Evolutionary conservation across 2,797 vertebrate genomes (phyloP).

Genomic region (Austrolebias charrua): DNA sequence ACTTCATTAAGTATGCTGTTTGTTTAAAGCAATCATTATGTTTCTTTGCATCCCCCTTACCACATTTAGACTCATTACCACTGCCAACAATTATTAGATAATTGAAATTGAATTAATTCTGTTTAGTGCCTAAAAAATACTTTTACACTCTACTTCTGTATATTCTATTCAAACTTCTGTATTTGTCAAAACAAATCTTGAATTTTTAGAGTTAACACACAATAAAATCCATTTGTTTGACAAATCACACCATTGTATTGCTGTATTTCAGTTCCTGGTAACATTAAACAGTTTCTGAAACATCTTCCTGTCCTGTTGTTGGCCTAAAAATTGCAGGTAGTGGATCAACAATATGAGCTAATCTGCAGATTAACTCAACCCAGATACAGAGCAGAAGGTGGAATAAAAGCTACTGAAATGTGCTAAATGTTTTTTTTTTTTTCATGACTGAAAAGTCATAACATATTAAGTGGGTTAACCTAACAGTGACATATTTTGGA

Average conservation of each 20-base stretch:
- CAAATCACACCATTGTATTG: slow-evolving; percentile 22
- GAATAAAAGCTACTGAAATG: slow-evolving; percentile 15
- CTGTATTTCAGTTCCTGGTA: slow-evolving; percentile 10
- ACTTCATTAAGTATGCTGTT: too few relatives aligned
- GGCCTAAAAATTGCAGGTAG: slow-evolving; percentile 15
- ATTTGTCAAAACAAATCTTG: slow-evolving; percentile 2
- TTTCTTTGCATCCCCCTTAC: too few relatives aligned
- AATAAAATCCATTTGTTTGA: slow-evolving; percentile 19
- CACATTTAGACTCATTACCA: too few relatives aligned
- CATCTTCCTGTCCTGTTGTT: slow-evolving; percentile 8
- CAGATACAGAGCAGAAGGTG: neutral
- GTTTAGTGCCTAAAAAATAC: too few relatives aligned
- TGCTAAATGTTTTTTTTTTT: slow-evolving; percentile 25
- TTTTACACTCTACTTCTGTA: too few relatives aligned
- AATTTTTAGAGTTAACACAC: slow-evolving; percentile 4
- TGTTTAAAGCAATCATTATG: too few relatives aligned
- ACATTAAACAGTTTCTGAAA: slow-evolving; percentile 28
- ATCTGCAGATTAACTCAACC: slow-evolving; percentile 17
- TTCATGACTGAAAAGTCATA: slow-evolving; percentile 45
- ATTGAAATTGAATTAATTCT: too few relatives aligned
- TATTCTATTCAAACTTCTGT: too few relatives aligned
- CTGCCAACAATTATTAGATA: too few relatives aligned
- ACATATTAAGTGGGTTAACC: slow-evolving; percentile 60
- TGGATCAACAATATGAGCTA: slow-evolving; percentile 19
- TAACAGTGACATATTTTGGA: slow-evolving; percentile 66